These are phyloP conservation scores for Parauchenoglanis punctatus DNA, from an alignment of 2,797 vertebrate species.

Conservation along the genomic window DNA sequence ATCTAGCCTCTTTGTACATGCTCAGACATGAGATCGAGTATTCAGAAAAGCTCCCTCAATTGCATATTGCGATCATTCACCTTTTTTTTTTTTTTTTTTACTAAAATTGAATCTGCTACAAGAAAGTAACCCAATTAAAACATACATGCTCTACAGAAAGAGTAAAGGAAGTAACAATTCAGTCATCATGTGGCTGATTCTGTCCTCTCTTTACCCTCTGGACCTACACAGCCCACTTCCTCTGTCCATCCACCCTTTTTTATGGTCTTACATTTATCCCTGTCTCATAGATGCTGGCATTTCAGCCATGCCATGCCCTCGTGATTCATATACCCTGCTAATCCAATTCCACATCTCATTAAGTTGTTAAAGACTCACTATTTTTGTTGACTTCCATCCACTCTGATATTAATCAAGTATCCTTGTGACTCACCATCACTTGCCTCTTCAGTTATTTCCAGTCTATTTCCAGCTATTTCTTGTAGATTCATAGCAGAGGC, in stretches of 20 bases:
- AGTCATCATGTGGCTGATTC: slow-evolving; percentile 13
- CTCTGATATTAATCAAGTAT: not conserved
- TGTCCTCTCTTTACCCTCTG: slow-evolving; percentile 21
- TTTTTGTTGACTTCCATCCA: not conserved
- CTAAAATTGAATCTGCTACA: not conserved
- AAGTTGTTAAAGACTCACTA: slow-evolving; percentile 59
- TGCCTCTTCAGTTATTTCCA: slow-evolving; percentile 9
- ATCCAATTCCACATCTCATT: slow-evolving; percentile 69
- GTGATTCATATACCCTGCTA: slow-evolving; percentile 71
- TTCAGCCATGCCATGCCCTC: slow-evolving; percentile 61
- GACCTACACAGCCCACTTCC: not conserved
- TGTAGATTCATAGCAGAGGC: not conserved
- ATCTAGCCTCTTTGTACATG: slow-evolving; percentile 16
- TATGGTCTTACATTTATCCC: slow-evolving; percentile 26
- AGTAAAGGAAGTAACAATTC: not conserved
- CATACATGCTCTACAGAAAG: not conserved
- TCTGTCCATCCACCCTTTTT: not conserved
- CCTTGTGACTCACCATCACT: slow-evolving; percentile 27
- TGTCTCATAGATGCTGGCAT: slow-evolving; percentile 25
- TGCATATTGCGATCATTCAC: not conserved
- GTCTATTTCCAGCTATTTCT: not conserved
- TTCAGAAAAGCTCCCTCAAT: slow-evolving; percentile 5
- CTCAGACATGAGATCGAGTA: slow-evolving; percentile 8
- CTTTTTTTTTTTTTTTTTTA: not conserved
- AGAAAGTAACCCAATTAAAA: not conserved